Conservation (phyloP, 2,888 invertebrate genomes). For the Apodemia mormo region DNA sequence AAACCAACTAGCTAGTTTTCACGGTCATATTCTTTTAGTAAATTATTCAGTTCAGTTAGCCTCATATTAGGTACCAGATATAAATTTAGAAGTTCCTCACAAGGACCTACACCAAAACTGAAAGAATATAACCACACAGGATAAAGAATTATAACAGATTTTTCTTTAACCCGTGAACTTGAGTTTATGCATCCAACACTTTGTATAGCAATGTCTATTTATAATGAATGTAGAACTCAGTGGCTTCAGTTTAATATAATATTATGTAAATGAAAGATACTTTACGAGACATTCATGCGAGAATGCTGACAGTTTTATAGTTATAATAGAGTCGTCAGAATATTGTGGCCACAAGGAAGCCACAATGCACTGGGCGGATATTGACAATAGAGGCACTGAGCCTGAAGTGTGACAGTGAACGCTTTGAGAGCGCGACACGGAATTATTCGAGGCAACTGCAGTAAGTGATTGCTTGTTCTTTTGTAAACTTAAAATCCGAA, state of each 20-base stretch:
- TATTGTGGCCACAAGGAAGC: constrained; percentile 24
- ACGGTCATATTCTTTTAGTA: too few relatives aligned
- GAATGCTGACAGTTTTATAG: background rate
- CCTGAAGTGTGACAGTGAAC: constrained; percentile 29
- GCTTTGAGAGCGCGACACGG: constrained; percentile 25
- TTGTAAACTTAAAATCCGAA: background rate
- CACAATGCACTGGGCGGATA: constrained; percentile 30
- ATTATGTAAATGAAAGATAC: background rate
- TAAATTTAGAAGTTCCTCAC: too few relatives aligned
- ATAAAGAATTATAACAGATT: too few relatives aligned
- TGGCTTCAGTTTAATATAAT: background rate
- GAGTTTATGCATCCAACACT: too few relatives aligned
- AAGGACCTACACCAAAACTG: too few relatives aligned
- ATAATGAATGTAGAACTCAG: background rate
- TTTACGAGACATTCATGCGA: background rate
- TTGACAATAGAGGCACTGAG: constrained; percentile 28
- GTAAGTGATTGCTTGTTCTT: constrained; percentile 25
- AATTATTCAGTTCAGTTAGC: too few relatives aligned
- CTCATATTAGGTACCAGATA: too few relatives aligned
- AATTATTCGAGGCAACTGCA: constrained; percentile 33
- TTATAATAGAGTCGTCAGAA: background rate
- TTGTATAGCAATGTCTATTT: background rate
- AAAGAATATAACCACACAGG: too few relatives aligned
- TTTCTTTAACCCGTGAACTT: too few relatives aligned
- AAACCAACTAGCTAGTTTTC: too few relatives aligned